These are phyloP conservation scores for Phyllostomus hastatus DNA, from an alignment of 2,113 vertebrate genomes.

Conservation along the genomic window DNA sequence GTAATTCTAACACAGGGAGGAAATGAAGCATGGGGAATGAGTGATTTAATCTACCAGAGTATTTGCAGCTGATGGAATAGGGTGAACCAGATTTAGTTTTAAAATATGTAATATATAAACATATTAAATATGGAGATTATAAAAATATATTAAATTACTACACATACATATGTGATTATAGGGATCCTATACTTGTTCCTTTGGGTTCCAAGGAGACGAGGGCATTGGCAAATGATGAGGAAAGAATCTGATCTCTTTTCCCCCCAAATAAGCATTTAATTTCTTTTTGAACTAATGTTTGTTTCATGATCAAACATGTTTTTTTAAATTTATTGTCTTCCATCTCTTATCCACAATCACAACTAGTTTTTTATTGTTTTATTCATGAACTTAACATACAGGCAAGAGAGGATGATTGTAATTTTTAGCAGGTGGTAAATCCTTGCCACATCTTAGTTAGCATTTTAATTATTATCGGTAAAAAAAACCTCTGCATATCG, in stretches of 20 bases:
- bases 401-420: neutral
- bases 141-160: neutral
- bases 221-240: neutral
- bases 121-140: neutral
- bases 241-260: neutral
- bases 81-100: neutral
- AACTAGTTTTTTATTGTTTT: neutral
- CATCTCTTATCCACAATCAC: neutral
- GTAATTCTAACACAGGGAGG: neutral
- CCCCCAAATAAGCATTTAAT: neutral
- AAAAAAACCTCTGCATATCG: neutral
- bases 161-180: neutral
- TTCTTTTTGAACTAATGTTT: constrained; percentile 42
- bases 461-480: constrained; percentile 20
- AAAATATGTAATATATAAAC: neutral
- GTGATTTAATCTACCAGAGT: neutral
- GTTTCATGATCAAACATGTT: neutral
- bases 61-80: neutral
- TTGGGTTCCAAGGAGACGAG: neutral
- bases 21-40: neutral
- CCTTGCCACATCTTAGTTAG: neutral
- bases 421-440: neutral
- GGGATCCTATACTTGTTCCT: neutral
- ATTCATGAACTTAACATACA: neutral
- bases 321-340: neutral